Evolutionary conservation across 2,888 invertebrate species (phyloP), one percentile per base, ranked within the genome.

Genomic region (Buathra laborator): DNA sequence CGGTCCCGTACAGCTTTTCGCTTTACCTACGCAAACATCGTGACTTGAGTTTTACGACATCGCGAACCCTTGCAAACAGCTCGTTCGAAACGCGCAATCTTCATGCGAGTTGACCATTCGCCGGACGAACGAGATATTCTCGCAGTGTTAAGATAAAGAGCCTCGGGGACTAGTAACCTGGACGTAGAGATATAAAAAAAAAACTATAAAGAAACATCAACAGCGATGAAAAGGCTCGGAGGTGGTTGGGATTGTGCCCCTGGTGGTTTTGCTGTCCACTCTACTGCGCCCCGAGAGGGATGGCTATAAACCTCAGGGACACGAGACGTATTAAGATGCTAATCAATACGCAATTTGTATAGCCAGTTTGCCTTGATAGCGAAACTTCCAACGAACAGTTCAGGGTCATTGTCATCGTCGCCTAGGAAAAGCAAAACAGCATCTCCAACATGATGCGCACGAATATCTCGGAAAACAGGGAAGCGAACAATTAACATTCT

Each of bases 271-370:
- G n/a, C 62, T 12, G 37, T 78, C 70, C 78, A 48, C 37, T 59
- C 70, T 14, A 14, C n/a, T 59, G 32, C 44, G 46, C 19, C 64
- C 44, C 81, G 72, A 44, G 24, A 43, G 81, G 81, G 81, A 79
- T 79, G 79, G 72, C 72, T 75, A 86, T 86, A 84, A 82, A 86
- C 83, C 78, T 86, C 74, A 84, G 74, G 81, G 83, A 86, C 86
- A 75, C 56, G 81, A 53, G 68, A 78, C 80, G 82, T 84, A 86
- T 84, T 84, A 84, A 86, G 82, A 86, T 86, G 82, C 77, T 83
- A 86, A 86, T 86, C 86, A 86, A 86, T 86, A 80, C 76, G 84
- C 84, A 72, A 86, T 84, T 81, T 84, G 79, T 80, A 70, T 56
- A 83, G 74, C 81, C 78, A 62, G 83, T 83, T 86, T 24, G 66